Evolutionary conservation across 2,888 invertebrate genomes (phyloP), one percentile per base, ranked within the genome.

Genomic region (Drosophila multiciliata): DNA sequence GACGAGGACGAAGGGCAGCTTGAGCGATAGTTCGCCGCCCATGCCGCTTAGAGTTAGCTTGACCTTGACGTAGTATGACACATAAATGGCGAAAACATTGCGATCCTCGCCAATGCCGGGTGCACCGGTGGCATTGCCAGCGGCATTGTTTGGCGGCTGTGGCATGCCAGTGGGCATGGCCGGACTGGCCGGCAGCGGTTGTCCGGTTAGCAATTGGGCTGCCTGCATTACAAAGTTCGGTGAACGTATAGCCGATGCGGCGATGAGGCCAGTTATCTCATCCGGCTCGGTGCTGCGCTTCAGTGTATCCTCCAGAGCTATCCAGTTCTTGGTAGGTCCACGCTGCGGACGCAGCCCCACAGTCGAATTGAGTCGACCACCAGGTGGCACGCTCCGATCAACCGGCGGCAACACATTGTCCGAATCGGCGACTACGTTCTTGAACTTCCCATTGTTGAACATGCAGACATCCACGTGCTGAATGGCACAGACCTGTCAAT

Each of bases 381-480:
- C 96, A 0, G 96, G 95, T 42, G 94, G 93, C 8, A 97, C 94
- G 0, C 86, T 87, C 35, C 92, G 91, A 42, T 91, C 92, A 32
- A 90, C 79, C 0, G 73, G 35, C 2, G 91, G 90, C 26, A 89
- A 82, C 8, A 94, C 72, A 94, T 95, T 69, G 92, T 94, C 88
- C 90, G 95, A 93, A 73, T 95, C 95, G 1, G 97, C 97, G 1
- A 98, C 97, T n/a, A 97, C 96, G 92, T 98, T 98, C 93, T 98
- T 98, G 94, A 98, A 98, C 93, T 98, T 98, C 0, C 98, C 98
- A 90, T 98, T 97, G 80, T 98, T 98, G 93, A 98, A 97, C 96
- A 98, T 98, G 93, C 98, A 98, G 1, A 98, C 98, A 91, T 98
- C 97, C 32, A 98, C 98, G 92, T 97, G 97, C 91, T 98, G 98